Base-by-base conservation (phyloP, 1,140 invertebrate genomes). In the Hesperophylax magnus region DNA sequence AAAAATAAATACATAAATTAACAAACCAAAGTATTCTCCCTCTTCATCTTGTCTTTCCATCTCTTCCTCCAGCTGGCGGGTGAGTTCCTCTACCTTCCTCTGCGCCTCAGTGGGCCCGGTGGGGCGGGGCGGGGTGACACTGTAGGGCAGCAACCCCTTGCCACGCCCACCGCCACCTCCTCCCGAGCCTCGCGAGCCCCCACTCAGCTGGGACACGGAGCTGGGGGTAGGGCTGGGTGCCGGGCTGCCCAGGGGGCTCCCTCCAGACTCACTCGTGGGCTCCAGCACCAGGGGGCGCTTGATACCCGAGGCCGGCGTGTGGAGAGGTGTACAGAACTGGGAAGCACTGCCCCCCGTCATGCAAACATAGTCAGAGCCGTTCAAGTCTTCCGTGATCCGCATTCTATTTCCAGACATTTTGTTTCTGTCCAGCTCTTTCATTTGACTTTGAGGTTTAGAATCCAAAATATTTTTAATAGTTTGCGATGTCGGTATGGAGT, bases 21-120 rank as follows among this genome's bases (percentile, higher is more conserved):
- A 78, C 53, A 27, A 91, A 97, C 97, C 98, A 92, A 98, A 98
- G 89, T 98, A 98, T 92, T 98, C 97, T 82, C 97, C 97, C 87
- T 97, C 95, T 85, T 97, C 96, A 88, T 97, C 96, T 84, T 97
- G 95, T 85, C 96, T 95, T 86, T 98, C 97, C 94, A 98, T 96
- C 91, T 98, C 96, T 87, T 98, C 96, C 88, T 98, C 97, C 79
- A 98, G 91, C 86, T 97, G 95, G 63, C 96, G 91, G 3, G 96
- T 98, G 61, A 98, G 90, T 86, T 97, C 96, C 88, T 98, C 96
- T 85, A 98, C 95, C 89, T 97, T 97, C 76, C 94, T 92, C 88
- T 98, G 96, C 52, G 96, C 96, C 88, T 97, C 96, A 67, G 95
- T 96, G 15, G 95, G 95, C 2, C 96, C 96, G 88, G 95, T 88